Conservation (phyloP, 2,797 vertebrate species). For the Hirundo rustica region DNA sequence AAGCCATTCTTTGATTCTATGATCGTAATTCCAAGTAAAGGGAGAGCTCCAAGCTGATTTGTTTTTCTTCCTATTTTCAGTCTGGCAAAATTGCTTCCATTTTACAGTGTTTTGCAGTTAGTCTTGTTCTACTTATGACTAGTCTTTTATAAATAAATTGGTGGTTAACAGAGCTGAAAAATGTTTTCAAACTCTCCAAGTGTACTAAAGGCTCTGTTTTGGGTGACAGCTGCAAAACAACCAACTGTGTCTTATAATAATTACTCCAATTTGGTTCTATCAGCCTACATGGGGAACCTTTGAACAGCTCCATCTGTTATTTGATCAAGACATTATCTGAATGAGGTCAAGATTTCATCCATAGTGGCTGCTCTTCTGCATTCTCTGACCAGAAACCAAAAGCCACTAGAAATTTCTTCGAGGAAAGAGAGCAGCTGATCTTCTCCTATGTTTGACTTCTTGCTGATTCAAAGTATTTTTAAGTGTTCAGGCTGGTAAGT, state of each 20-base stretch:
- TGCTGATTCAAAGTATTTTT: neutral
- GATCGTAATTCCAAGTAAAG: neutral
- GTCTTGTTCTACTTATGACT: slow-evolving; percentile 18
- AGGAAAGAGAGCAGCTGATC: neutral
- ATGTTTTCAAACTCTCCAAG: slow-evolving; percentile 2
- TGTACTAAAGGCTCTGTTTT: neutral
- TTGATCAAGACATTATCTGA: neutral
- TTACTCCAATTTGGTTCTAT: neutral
- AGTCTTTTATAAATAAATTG: slow-evolving; percentile 11
- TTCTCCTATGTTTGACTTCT: neutral
- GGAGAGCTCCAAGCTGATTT: neutral
- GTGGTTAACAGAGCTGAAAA: neutral
- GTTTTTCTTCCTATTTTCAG: neutral
- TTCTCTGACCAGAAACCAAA: neutral
- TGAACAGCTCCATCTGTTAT: slow-evolving; percentile 6
- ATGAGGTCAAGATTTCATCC: neutral
- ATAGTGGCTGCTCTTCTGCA: neutral
- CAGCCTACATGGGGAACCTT: neutral
- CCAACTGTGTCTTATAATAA: neutral
- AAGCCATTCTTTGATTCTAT: neutral
- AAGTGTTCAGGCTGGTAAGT: neutral
- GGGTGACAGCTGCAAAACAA: neutral
- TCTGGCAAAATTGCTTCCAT: neutral
- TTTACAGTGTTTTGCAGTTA: neutral
- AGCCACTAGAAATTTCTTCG: neutral